Conservation (phyloP, 2,888 invertebrate species). For the Dysmachus trigonus region DNA sequence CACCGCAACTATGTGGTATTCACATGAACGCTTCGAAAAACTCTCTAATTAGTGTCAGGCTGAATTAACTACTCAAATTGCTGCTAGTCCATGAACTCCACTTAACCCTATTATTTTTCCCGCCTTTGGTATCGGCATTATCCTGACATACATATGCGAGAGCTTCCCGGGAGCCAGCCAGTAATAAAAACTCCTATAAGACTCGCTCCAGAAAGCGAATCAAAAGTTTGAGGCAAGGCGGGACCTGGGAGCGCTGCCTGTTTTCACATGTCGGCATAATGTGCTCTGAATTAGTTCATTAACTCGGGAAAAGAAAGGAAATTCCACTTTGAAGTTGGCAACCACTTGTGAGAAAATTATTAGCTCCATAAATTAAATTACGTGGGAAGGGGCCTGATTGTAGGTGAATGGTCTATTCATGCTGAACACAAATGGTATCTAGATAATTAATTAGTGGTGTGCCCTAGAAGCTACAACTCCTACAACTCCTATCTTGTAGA, state of each 20-base stretch:
- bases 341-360: conserved; percentile 32
- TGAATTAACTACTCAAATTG: conserved; percentile 22
- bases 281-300: conserved; percentile 15
- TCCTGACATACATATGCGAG: neutral
- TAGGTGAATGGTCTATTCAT: conserved; percentile 2
- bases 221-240: neutral
- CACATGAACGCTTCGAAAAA: neutral
- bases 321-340: conserved; percentile 30
- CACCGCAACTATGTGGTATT: neutral
- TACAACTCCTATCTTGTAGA: neutral
- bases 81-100: conserved; percentile 6
- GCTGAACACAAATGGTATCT: conserved; percentile 25
- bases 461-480: neutral
- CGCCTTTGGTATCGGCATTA: neutral
- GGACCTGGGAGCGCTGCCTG: neutral
- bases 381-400: neutral
- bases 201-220: neutral
- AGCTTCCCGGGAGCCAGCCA: neutral
- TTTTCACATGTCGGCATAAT: conserved; percentile 6
- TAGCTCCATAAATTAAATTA: conserved; percentile 31
- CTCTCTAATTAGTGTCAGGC: conserved; percentile 22
- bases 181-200: conserved; percentile 20
- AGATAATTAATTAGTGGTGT: conserved; percentile 30
- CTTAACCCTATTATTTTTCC: conserved; percentile 3
- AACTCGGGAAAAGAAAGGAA: conserved; percentile 23